These are phyloP conservation scores for Orientallactaga bullata DNA, from an alignment of 2,113 vertebrate species.

Conservation along the genomic window DNA sequence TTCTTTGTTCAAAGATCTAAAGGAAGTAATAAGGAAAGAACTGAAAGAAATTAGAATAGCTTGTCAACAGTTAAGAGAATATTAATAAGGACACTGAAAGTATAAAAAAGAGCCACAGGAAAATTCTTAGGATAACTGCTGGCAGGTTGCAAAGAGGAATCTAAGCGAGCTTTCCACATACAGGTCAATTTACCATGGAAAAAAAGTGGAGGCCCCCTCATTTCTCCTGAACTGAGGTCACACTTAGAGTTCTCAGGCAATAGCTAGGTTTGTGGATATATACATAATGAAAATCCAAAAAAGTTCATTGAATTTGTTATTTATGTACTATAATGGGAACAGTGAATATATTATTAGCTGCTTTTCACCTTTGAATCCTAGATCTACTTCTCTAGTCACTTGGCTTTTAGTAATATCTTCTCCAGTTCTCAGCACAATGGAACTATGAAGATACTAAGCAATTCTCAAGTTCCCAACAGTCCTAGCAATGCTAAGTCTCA, in stretches of 20 bases:
- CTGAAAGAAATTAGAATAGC: neutral
- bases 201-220: neutral
- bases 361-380: neutral
- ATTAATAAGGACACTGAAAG: neutral
- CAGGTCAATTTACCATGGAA: neutral
- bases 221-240: constrained; percentile 10
- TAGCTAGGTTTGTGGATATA: neutral
- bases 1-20: neutral
- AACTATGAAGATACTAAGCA: neutral
- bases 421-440: neutral
- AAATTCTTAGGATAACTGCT: neutral
- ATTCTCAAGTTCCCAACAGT: neutral
- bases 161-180: neutral
- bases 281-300: neutral
- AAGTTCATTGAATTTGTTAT: neutral
- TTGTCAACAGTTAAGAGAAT: neutral
- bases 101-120: neutral
- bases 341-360: neutral
- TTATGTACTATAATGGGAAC: neutral
- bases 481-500: neutral
- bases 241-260: neutral
- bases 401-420: neutral
- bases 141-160: neutral
- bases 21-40: neutral
- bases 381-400: neutral